These are phyloP conservation scores for Dipodomys merriami DNA, from an alignment of 2,113 vertebrate species.

Conservation along the genomic window DNA sequence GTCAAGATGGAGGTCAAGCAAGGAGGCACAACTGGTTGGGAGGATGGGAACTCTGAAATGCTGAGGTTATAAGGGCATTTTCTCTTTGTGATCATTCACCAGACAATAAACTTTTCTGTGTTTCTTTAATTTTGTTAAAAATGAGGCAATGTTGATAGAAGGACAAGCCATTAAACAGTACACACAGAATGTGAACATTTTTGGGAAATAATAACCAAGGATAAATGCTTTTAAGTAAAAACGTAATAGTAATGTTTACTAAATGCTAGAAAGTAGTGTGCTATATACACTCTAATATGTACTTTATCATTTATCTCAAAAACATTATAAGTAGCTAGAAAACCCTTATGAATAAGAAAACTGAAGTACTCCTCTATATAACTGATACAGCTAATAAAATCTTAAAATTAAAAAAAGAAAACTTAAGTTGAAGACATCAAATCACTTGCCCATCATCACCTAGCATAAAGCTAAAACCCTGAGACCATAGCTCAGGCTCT, in stretches of 20 bases:
- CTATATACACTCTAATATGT: not conserved
- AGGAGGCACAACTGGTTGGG: not conserved
- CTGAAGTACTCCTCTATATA: not conserved
- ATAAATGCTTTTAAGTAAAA: not conserved
- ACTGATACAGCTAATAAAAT: too few relatives aligned
- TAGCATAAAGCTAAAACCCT: not conserved
- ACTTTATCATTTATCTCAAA: not conserved
- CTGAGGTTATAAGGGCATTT: not conserved
- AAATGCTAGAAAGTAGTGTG: not conserved
- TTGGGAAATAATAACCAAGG: not conserved
- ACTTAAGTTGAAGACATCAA: not conserved
- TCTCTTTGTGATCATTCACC: conserved; percentile 5
- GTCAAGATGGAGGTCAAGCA: not conserved
- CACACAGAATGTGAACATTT: not conserved
- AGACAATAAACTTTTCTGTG: not conserved
- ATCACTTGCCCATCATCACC: not conserved
- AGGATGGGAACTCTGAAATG: not conserved
- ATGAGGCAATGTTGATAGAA: conserved; percentile 20
- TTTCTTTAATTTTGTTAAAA: not conserved
- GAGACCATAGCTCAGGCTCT: not conserved
- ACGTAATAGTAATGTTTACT: not conserved
- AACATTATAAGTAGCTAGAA: not conserved
- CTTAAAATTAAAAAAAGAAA: not conserved
- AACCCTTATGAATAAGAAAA: not conserved
- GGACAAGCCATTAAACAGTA: not conserved